Evolutionary conservation across 2,113 vertebrate species (phyloP).

Genomic region (Oreocharis arfaki): DNA sequence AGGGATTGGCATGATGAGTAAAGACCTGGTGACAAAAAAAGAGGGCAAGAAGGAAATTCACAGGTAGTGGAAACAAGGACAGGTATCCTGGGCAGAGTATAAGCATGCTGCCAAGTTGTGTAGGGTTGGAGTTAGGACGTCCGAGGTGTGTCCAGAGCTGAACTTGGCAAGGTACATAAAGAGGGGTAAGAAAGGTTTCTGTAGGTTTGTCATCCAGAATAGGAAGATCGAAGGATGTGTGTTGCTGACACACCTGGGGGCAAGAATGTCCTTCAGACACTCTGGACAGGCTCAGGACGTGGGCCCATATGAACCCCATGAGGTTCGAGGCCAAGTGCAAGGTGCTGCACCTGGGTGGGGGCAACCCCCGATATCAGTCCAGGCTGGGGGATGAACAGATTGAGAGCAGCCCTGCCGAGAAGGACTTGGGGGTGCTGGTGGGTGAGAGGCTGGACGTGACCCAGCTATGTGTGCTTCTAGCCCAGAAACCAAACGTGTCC

Average conservation of each 20-base stretch:
- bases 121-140: too few species aligned
- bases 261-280: neutral
- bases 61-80: neutral
- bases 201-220: neutral
- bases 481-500: neutral
- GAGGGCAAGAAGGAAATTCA: neutral
- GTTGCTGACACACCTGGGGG: too few species aligned
- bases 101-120: neutral
- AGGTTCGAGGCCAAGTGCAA: neutral
- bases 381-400: neutral
- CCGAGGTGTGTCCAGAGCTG: fast-evolving
- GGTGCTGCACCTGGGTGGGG: neutral
- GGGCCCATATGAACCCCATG: neutral
- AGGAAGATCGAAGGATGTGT: neutral
- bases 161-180: neutral
- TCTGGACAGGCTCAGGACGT: neutral
- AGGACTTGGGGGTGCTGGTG: neutral
- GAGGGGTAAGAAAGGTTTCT: neutral
- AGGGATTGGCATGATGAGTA: too few species aligned
- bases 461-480: fast-evolving
- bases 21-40: neutral
- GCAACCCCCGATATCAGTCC: neutral
- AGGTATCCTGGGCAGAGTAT: neutral
- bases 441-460: neutral
- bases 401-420: fast-evolving